These are phyloP conservation scores for Gambusia affinis DNA, from an alignment of 2,113 vertebrate genomes.

Conservation along the genomic window DNA sequence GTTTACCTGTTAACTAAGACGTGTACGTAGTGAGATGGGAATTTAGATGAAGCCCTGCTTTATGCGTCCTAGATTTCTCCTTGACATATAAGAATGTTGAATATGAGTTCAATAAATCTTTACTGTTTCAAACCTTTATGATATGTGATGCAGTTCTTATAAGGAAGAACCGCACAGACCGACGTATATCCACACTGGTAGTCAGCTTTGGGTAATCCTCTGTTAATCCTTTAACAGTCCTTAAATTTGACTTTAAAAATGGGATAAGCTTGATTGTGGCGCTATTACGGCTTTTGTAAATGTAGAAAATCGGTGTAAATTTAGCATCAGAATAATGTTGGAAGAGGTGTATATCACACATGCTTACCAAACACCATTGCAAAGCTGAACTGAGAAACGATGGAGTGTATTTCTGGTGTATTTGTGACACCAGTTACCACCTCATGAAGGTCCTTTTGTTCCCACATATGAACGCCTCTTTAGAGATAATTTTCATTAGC, in stretches of 20 bases:
- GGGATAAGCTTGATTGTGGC: not conserved
- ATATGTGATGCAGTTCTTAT: not conserved
- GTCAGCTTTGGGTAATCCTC: not conserved
- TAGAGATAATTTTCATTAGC: slow-evolving; percentile 12
- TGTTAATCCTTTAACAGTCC: not conserved
- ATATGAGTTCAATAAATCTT: slow-evolving; percentile 11
- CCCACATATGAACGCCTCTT: slow-evolving; percentile 8
- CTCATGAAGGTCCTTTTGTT: slow-evolving; percentile 4
- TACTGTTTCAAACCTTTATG: slow-evolving; percentile 5
- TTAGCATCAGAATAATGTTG: not conserved
- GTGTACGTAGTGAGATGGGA: slow-evolving; percentile 33
- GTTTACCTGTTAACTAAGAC: slow-evolving; percentile 40
- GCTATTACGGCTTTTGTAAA: not conserved
- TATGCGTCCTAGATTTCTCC: slow-evolving; percentile 40
- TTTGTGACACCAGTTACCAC: slow-evolving; percentile 44
- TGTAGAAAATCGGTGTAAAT: not conserved
- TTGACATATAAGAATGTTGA: slow-evolving; percentile 34
- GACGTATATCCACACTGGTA: not conserved
- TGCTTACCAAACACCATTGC: not conserved
- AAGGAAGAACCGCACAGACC: not conserved
- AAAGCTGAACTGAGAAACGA: slow-evolving; percentile 3
- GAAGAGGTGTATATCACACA: slow-evolving; percentile 10
- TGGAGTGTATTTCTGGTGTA: not conserved
- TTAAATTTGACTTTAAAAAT: not conserved
- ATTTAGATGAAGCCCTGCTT: slow-evolving; percentile 28